These are phyloP conservation scores for Brassicogethes aeneus DNA, from an alignment of 2,888 invertebrate species.

Conservation along the genomic window DNA sequence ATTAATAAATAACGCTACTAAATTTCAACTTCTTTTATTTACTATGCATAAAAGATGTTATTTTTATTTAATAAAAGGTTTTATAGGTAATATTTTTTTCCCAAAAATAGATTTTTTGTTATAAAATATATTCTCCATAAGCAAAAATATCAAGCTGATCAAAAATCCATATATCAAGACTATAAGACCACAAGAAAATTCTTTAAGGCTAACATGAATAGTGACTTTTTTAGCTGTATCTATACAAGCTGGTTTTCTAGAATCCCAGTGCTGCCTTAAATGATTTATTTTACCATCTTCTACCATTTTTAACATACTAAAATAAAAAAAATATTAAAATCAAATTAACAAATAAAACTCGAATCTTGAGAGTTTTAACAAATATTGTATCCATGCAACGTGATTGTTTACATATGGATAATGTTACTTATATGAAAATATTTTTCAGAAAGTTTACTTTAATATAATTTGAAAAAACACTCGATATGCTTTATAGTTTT, in stretches of 20 bases:
- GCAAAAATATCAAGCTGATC: conserved; percentile 11
- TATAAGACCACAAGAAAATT: conserved; percentile 50
- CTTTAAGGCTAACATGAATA: conserved; percentile 48
- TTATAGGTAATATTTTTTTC: not conserved
- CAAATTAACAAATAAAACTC: no score
- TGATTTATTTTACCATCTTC: conserved; percentile 53
- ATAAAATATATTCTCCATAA: not conserved
- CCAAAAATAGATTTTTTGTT: not conserved
- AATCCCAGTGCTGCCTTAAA: conserved; percentile 50
- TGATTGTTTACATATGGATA: no score
- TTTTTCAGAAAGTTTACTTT: no score
- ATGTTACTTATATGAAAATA: no score
- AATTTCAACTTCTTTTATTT: not conserved
- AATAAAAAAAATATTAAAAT: conserved; percentile 21
- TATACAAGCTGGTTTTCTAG: conserved; percentile 50
- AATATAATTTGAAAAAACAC: no score
- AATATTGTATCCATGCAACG: no score
- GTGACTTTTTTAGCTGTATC: conserved; percentile 41
- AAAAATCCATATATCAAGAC: conserved; percentile 44
- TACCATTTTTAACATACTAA: conserved; percentile 48
- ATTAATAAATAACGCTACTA: not conserved
- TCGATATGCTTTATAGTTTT: no score
- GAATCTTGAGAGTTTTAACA: no score
- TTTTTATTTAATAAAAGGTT: no score
- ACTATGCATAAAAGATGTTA: not conserved